These are phyloP conservation scores for Neoitamus cyanurus DNA, from an alignment of 2,888 invertebrate species.

Conservation along the genomic window DNA sequence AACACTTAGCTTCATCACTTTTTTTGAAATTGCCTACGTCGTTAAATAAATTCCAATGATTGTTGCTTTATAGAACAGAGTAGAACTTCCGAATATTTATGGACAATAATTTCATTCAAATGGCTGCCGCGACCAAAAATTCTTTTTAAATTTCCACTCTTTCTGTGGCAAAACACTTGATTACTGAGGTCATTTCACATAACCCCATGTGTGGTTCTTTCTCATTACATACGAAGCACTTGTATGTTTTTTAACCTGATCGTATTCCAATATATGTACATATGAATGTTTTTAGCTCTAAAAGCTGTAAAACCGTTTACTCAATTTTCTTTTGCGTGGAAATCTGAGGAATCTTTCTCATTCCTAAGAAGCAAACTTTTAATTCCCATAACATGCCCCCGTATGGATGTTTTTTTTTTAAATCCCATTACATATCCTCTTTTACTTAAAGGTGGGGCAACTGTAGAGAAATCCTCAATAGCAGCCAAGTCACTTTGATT, in stretches of 20 bases:
- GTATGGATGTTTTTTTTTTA: not conserved
- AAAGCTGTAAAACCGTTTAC: not conserved
- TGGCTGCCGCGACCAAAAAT: no score
- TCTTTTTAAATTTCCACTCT: no score
- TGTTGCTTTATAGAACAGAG: no score
- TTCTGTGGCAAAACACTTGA: no score
- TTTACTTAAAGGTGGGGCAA: not conserved
- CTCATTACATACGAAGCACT: not conserved
- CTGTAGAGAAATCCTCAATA: not conserved
- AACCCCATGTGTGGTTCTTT: no score
- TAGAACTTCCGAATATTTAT: no score
- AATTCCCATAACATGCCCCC: not conserved
- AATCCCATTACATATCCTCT: not conserved
- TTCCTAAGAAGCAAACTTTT: not conserved
- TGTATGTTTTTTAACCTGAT: not conserved
- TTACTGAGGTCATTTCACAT: no score
- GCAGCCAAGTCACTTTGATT: not conserved
- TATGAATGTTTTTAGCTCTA: not conserved
- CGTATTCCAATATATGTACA: no score
- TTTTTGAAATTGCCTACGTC: no score
- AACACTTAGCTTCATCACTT: no score
- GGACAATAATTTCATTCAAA: no score
- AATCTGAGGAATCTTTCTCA: not conserved
- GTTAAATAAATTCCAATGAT: no score
- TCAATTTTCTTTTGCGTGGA: not conserved